These are phyloP conservation scores for Lagopus leucura DNA, from an alignment of 2,113 vertebrate species.

Conservation along the genomic window DNA sequence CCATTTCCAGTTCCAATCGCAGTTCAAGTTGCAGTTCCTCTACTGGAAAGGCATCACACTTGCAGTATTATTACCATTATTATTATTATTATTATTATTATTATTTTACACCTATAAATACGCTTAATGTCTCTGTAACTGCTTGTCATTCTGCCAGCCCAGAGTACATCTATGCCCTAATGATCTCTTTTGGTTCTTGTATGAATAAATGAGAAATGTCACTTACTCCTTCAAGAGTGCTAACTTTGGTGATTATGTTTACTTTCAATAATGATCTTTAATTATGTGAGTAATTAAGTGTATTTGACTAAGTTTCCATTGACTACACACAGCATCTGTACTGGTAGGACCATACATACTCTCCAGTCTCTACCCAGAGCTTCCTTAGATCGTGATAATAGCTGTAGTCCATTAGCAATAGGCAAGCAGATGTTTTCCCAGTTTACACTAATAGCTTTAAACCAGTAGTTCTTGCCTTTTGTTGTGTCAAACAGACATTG, in stretches of 20 bases:
- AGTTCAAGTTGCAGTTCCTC: not conserved
- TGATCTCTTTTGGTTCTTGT: conserved; percentile 9
- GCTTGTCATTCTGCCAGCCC: not conserved
- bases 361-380: conserved; percentile 61
- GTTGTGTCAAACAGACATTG: not conserved
- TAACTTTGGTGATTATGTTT: conserved; percentile 64
- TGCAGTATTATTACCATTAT: not conserved
- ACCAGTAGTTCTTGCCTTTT: conserved; percentile 21
- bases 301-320: conserved; percentile 75
- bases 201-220: conserved; percentile 26
- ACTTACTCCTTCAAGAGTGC: conserved; percentile 29
- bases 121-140: not conserved
- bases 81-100: not conserved
- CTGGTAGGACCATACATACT: conserved; percentile 31
- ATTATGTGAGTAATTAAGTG: conserved; percentile 74
- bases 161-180: not conserved
- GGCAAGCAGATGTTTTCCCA: conserved; percentile 32
- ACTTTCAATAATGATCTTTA: conserved; percentile 74
- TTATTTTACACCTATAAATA: not conserved
- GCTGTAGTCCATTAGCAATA: conserved; percentile 55
- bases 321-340: conserved; percentile 68
- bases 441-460: not conserved
- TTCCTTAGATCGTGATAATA: conserved; percentile 43
- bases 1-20: not conserved
- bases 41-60: not conserved